These are phyloP conservation scores for Chlorodrepanis virens DNA, from an alignment of 2,113 vertebrate genomes.

Conservation along the genomic window DNA sequence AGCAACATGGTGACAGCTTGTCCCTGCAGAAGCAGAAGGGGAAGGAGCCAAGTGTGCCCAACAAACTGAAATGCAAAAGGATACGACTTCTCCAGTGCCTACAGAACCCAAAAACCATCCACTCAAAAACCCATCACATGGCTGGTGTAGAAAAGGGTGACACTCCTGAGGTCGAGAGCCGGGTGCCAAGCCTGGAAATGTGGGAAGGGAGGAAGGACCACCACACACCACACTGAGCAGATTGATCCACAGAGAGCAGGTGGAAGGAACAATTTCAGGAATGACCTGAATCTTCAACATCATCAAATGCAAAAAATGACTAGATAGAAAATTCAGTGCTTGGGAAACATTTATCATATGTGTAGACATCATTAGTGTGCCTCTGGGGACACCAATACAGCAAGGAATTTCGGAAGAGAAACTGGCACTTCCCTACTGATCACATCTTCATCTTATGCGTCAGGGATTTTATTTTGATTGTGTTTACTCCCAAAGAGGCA, in stretches of 20 bases:
- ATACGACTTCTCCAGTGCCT: background rate
- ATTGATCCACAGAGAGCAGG: background rate
- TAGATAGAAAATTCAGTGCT: background rate
- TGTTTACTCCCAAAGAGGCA: background rate
- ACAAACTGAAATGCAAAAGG: rapidly evolving
- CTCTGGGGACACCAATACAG: background rate
- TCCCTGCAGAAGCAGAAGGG: background rate
- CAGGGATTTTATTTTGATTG: background rate
- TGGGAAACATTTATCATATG: background rate
- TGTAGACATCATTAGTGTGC: background rate
- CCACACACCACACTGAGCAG: rapidly evolving
- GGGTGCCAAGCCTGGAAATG: background rate
- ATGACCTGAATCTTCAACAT: background rate
- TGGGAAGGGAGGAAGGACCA: background rate
- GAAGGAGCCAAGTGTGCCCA: background rate
- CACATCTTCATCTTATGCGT: rapidly evolving
- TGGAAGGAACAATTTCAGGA: background rate
- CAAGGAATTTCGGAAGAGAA: rapidly evolving
- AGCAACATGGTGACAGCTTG: background rate
- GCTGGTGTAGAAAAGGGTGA: background rate
- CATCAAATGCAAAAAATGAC: background rate
- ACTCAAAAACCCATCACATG: background rate
- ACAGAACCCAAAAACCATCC: background rate
- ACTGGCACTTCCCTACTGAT: background rate
- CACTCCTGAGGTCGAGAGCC: background rate